Evolutionary conservation across 2,113 vertebrate genomes (phyloP).

Genomic region (Muntiacus reevesi): DNA sequence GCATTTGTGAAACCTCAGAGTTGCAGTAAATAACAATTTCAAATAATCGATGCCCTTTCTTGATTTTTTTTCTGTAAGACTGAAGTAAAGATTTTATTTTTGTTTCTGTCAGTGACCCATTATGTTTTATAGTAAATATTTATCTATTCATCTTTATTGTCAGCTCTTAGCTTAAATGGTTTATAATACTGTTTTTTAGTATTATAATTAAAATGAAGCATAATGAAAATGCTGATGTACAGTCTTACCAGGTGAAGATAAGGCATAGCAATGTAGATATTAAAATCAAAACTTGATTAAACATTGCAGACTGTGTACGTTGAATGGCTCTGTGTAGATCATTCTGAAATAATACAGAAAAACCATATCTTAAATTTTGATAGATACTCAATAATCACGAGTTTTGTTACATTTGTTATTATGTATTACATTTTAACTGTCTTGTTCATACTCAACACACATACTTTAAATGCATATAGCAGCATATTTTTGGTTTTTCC

Average conservation of each 20-base stretch:
- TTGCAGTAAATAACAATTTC: not conserved
- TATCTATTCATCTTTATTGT: not conserved
- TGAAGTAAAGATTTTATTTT: not conserved
- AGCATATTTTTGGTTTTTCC: not conserved
- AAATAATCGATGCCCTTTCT: not conserved
- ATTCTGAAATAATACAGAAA: conserved; percentile 80
- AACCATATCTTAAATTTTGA: not conserved
- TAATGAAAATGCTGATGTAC: not conserved
- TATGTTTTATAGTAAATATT: not conserved
- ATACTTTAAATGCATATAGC: not conserved
- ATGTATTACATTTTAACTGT: not conserved
- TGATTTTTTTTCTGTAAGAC: not conserved
- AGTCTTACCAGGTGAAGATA: conserved; percentile 91
- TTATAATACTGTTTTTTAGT: not conserved
- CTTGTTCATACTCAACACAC: not conserved
- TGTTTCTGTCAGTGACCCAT: not conserved
- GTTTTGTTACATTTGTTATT: not conserved
- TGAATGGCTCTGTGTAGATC: conserved; percentile 91
- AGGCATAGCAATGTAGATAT: conserved; percentile 90
- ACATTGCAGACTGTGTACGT: conserved; percentile 90
- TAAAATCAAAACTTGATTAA: conserved; percentile 91
- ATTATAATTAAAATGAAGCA: not conserved
- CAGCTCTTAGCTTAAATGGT: not conserved
- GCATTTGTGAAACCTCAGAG: not conserved
- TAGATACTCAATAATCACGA: not conserved